These are phyloP conservation scores for Galeruca laticollis DNA, from an alignment of 2,888 invertebrate genomes.

Conservation along the genomic window DNA sequence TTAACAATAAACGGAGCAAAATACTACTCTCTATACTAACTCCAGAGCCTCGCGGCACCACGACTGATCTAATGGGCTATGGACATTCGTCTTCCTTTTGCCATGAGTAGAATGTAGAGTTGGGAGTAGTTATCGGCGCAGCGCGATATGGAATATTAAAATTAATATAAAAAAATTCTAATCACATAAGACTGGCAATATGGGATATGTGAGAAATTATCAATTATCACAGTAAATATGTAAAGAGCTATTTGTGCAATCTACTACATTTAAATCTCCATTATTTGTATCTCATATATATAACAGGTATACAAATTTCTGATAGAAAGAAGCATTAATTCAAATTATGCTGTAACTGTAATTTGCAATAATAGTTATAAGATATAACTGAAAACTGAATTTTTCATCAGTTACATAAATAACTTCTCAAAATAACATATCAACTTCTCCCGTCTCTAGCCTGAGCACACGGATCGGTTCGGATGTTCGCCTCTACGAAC, in stretches of 20 bases:
- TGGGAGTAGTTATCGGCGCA: conserved; percentile 10
- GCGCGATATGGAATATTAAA: background rate
- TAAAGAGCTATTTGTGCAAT: too few relatives aligned
- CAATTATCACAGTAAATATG: too few relatives aligned
- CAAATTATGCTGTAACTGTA: too few relatives aligned
- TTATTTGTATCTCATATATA: too few relatives aligned
- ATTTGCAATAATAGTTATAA: too few relatives aligned
- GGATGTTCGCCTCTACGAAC: conserved; percentile 23
- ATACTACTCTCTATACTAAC: conserved; percentile 28
- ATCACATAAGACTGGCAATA: background rate
- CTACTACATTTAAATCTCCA: too few relatives aligned
- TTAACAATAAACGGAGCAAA: conserved; percentile 37
- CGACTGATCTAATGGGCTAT: conserved; percentile 52
- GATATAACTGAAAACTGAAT: too few relatives aligned
- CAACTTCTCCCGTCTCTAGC: conserved; percentile 18
- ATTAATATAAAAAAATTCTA: background rate
- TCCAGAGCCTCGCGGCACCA: conserved; percentile 61
- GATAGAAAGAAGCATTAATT: too few relatives aligned
- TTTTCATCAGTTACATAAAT: background rate
- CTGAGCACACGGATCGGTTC: conserved; percentile 25
- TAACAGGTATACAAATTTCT: too few relatives aligned
- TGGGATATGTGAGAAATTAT: too few relatives aligned
- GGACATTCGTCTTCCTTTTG: conserved; percentile 45
- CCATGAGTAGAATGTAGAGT: conserved; percentile 33
- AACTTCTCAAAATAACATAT: conserved; percentile 8